Evolutionary conservation across 2,797 vertebrate species (phyloP).

Genomic region (Benthosema pterotum): DNA sequence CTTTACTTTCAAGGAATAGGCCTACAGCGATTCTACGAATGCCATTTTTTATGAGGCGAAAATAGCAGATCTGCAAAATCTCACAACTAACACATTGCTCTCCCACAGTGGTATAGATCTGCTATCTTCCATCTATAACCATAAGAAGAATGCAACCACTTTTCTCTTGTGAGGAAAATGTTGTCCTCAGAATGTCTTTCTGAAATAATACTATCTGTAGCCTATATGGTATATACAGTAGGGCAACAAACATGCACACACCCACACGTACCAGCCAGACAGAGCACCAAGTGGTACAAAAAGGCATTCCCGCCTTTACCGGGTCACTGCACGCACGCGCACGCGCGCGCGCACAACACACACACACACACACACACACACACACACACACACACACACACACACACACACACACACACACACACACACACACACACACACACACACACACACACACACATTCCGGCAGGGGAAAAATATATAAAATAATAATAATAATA

Average conservation of each 20-base stretch:
- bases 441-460: constrained; percentile 2
- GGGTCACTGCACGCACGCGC: constrained; percentile 58
- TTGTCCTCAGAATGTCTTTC: too few species aligned
- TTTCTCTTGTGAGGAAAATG: too few species aligned
- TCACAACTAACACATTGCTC: too few species aligned
- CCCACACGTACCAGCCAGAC: constrained; percentile 17
- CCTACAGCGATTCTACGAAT: too few species aligned
- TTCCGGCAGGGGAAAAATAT: neutral
- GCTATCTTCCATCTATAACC: too few species aligned
- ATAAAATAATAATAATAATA: constrained; percentile 1
- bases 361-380: constrained; percentile 8
- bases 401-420: constrained; percentile 18
- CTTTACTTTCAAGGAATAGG: too few species aligned
- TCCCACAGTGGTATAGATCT: too few species aligned
- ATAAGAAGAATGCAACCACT: too few species aligned
- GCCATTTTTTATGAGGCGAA: too few species aligned
- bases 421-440: constrained; percentile 24
- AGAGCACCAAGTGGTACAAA: constrained; percentile 48
- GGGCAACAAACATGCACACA: constrained; percentile 4
- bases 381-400: constrained; percentile 4
- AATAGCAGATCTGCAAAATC: too few species aligned
- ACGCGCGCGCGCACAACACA: too few species aligned
- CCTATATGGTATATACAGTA: too few species aligned
- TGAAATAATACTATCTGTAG: neutral
- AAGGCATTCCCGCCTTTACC: constrained; percentile 38